Evolutionary conservation across 2,888 invertebrate species (phyloP).

Genomic region (Drosophila neonasuta): DNA sequence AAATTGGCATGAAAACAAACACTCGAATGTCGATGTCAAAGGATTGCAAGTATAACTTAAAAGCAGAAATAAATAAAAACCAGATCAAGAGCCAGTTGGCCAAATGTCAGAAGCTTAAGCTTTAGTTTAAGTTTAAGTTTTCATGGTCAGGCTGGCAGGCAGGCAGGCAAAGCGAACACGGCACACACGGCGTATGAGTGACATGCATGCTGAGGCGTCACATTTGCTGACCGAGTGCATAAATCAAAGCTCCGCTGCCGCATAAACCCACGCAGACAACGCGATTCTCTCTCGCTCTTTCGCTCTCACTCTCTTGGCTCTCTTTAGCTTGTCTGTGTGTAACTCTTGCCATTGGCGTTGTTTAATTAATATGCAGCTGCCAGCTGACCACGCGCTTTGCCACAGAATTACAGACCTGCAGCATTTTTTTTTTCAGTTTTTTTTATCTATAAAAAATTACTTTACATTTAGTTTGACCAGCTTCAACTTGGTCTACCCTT

Average conservation of each 20-base stretch:
- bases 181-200: conserved; percentile 70
- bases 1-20: conserved; percentile 16
- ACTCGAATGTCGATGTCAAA: conserved; percentile 70
- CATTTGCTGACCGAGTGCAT: conserved; percentile 68
- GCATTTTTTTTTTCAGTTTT: neutral
- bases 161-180: conserved; percentile 23
- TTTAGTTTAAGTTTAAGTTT: conserved; percentile 46
- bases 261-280: conserved; percentile 52
- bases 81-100: conserved; percentile 44
- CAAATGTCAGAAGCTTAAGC: conserved; percentile 73
- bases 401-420: conserved; percentile 39
- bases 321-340: conserved; percentile 24
- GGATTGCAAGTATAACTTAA: conserved; percentile 56
- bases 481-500: conserved; percentile 33
- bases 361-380: conserved; percentile 67
- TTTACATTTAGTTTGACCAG: conserved; percentile 54
- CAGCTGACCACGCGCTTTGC: conserved; percentile 61
- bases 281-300: conserved; percentile 7
- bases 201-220: conserved; percentile 78
- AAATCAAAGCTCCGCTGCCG: conserved; percentile 63
- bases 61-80: conserved; percentile 4
- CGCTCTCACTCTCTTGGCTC: neutral
- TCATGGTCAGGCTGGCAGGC: conserved; percentile 66
- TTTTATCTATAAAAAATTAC: conserved; percentile 45
- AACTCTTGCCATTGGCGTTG: conserved; percentile 23